Evolutionary conservation across 2,113 vertebrate species (phyloP).

Genomic region (Coregonus clupeaformis): DNA sequence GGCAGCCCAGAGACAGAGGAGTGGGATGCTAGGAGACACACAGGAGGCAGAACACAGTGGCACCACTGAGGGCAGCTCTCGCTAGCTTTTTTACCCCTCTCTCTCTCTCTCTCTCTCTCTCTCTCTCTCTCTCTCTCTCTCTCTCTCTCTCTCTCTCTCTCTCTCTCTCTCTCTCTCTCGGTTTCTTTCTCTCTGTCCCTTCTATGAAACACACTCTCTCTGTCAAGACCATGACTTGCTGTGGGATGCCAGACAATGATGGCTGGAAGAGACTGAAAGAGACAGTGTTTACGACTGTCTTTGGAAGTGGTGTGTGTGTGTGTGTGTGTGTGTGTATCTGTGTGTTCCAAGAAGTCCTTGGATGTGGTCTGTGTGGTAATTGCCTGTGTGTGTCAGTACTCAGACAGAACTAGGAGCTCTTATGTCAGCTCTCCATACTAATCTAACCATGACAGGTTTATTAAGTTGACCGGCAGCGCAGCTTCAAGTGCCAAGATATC

Average conservation of each 20-base stretch:
- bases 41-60: constrained; percentile 20
- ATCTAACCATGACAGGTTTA: neutral
- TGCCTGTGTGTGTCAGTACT: constrained; percentile 46
- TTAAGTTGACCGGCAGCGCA: neutral
- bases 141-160: constrained; percentile 11
- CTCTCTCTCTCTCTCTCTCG: neutral
- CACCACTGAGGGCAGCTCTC: constrained; percentile 24
- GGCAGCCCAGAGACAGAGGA: constrained; percentile 1
- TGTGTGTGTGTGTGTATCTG: constrained; percentile 23
- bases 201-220: constrained; percentile 7
- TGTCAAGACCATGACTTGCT: constrained; percentile 18
- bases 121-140: constrained; percentile 19
- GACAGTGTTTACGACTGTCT: constrained; percentile 23
- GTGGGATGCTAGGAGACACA: constrained; percentile 32
- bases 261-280: constrained; percentile 29
- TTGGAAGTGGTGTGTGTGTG: neutral
- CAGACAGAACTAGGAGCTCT: constrained; percentile 1
- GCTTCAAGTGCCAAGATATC: neutral
- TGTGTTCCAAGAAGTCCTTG: constrained; percentile 30
- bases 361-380: constrained; percentile 42
- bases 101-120: constrained; percentile 1
- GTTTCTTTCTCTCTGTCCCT: neutral
- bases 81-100: neutral
- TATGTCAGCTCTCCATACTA: constrained; percentile 28
- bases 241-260: constrained; percentile 12